A percentile compares a stretch with the other conserved stretches of the same genome.
These are phyloP conservation scores for Cantharis rufa DNA, from an alignment of 2,888 invertebrate genomes.

Conservation along the genomic window DNA sequence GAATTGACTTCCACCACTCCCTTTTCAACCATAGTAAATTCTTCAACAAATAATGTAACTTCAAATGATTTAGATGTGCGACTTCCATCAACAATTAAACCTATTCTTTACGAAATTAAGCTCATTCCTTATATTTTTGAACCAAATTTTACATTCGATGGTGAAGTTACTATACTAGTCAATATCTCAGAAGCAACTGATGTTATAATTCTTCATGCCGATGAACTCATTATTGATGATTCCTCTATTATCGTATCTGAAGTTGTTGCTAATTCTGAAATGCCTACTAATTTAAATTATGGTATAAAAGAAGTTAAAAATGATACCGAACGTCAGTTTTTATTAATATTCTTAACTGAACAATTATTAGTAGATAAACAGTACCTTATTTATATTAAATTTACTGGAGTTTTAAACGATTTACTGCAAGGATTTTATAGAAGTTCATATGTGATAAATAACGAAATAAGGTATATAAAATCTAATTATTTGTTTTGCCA, in stretches of 20 bases:
- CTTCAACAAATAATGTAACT: slow-evolving; percentile 13
- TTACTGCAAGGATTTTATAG: slow-evolving; percentile 81
- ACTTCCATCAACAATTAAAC: slow-evolving; percentile 69
- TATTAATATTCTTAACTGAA: slow-evolving; percentile 66
- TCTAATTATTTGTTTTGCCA: background rate
- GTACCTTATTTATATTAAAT: slow-evolving; percentile 72
- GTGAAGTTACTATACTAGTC: slow-evolving; percentile 68
- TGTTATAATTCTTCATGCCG: slow-evolving; percentile 76
- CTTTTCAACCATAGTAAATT: slow-evolving; percentile 26
- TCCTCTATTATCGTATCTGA: slow-evolving; percentile 36
- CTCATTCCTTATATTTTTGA: slow-evolving; percentile 74
- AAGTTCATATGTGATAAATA: slow-evolving; percentile 74
- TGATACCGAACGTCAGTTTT: slow-evolving; percentile 69
- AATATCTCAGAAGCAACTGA: slow-evolving; percentile 65
- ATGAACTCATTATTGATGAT: slow-evolving; percentile 68
- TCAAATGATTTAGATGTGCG: slow-evolving; percentile 61
- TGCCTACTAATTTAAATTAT: slow-evolving; percentile 22
- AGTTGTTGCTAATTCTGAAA: background rate
- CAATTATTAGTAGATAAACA: slow-evolving; percentile 62
- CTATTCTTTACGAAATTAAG: slow-evolving; percentile 70
- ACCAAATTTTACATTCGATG: slow-evolving; percentile 79
- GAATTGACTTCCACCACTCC: slow-evolving; percentile 55
- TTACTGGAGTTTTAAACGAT: slow-evolving; percentile 73
- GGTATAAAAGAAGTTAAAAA: slow-evolving; percentile 49
- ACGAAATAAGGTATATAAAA: slow-evolving; percentile 67